Evolutionary conservation across 1,140 invertebrate species (phyloP).

Genomic region (Mylabris phalerata): DNA sequence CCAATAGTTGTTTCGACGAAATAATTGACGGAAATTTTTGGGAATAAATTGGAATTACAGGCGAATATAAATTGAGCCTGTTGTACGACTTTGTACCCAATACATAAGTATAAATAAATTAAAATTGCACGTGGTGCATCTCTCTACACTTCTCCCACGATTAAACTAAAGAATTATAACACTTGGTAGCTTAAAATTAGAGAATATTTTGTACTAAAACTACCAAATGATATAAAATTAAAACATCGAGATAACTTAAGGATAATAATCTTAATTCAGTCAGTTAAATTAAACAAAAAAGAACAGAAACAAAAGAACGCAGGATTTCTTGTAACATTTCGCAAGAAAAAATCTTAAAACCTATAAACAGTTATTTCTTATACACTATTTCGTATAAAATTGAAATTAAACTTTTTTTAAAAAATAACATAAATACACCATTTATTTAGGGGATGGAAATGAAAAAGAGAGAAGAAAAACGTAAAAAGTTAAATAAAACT

Average conservation of each 20-base stretch:
- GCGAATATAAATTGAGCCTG: conserved; percentile 3
- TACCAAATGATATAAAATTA: too few species aligned
- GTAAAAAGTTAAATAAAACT: conserved; percentile 12
- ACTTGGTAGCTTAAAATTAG: conserved; percentile 3
- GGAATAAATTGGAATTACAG: too few species aligned
- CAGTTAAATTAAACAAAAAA: too few species aligned
- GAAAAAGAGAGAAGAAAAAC: conserved; percentile 5
- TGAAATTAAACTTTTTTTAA: conserved; percentile 2
- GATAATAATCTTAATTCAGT: too few species aligned
- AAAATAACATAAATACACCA: conserved; percentile 4
- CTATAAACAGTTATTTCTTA: not conserved
- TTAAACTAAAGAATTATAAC: not conserved
- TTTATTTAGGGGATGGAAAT: not conserved
- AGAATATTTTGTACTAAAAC: not conserved
- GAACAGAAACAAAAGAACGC: too few species aligned
- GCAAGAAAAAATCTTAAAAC: too few species aligned
- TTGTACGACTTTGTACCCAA: not conserved
- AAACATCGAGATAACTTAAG: too few species aligned
- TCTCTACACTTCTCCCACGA: not conserved
- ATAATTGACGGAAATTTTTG: too few species aligned
- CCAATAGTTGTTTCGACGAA: too few species aligned
- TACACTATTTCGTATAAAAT: not conserved
- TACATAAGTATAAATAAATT: too few species aligned
- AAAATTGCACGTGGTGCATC: conserved; percentile 11
- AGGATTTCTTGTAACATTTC: too few species aligned